Conservation (phyloP, 2,888 invertebrate genomes). For the Eledona agricola region DNA sequence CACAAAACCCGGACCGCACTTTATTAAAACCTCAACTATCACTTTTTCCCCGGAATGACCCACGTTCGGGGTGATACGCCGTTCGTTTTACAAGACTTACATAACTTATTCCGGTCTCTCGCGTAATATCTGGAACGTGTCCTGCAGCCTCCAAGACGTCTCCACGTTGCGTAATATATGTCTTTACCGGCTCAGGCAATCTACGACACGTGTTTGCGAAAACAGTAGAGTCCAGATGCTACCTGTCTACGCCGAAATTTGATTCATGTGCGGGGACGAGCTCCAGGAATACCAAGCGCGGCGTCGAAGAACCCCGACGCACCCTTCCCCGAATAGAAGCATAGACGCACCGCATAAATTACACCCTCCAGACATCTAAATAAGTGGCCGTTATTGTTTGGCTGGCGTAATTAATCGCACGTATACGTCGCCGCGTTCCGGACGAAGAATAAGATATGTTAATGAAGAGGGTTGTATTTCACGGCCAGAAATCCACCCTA, state of each 20-base stretch:
- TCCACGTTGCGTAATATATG: constrained; percentile 36
- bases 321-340: background rate
- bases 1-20: constrained; percentile 6
- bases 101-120: constrained; percentile 13
- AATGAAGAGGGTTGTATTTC: constrained; percentile 37
- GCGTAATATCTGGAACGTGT: constrained; percentile 27
- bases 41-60: constrained; percentile 9
- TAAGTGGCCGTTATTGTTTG: constrained; percentile 45
- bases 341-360: constrained; percentile 34
- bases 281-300: constrained; percentile 30
- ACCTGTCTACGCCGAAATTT: constrained; percentile 45
- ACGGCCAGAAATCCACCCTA: constrained; percentile 26
- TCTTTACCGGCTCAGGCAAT: constrained; percentile 42
- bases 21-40: constrained; percentile 8
- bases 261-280: constrained; percentile 40
- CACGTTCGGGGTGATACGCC: constrained; percentile 22
- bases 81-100: no score
- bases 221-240: constrained; percentile 44
- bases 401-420: constrained; percentile 42
- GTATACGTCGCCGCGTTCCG: constrained; percentile 36
- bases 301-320: no score
- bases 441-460: constrained; percentile 44
- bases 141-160: constrained; percentile 34
- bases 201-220: constrained; percentile 45
- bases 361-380: constrained; percentile 41